Percentiles rank a stretch among this genome's conserved stretches.
phyloP scores from a whole-genome alignment of 2,113 vertebrate species.

The Megaceryle torquata region DNA sequence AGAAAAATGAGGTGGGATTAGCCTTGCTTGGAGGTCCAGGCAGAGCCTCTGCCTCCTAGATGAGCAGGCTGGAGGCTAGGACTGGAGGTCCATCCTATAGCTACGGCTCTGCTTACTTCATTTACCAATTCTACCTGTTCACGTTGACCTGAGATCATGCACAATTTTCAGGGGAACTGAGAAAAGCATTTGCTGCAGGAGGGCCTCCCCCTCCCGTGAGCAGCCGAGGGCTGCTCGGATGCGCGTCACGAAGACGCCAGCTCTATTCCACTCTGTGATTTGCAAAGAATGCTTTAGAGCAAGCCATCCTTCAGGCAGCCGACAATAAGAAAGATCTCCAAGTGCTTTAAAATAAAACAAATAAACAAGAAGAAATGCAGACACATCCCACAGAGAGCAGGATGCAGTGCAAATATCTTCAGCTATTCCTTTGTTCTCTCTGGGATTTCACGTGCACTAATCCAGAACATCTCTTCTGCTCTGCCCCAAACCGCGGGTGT shows the following conservation, averaged over 20 bases:
- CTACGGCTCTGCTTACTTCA: not conserved
- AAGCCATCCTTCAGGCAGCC: constrained; percentile 14
- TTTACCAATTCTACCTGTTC: not conserved
- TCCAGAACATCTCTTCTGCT: not conserved
- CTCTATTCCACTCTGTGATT: not conserved
- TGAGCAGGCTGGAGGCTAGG: not conserved
- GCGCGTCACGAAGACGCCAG: not conserved
- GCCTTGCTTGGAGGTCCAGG: not conserved
- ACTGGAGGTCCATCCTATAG: not conserved
- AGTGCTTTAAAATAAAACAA: constrained; percentile 44
- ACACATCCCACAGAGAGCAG: constrained; percentile 21
- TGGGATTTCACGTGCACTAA: not conserved
- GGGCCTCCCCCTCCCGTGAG: not conserved
- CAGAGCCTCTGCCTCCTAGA: not conserved
- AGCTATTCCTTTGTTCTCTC: not conserved
- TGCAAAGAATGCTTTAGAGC: not conserved
- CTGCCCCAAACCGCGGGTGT: not conserved
- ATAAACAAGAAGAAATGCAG: constrained; percentile 29
- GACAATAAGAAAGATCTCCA: not conserved
- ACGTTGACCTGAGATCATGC: not conserved
- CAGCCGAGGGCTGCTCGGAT: not conserved
- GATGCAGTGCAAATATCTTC: not conserved
- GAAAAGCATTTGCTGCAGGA: not conserved
- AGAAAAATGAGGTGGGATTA: not conserved
- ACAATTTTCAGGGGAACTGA: not conserved